A percentile compares a stretch with the other conserved stretches of the same genome.
Evolutionary conservation across 1,140 invertebrate species (phyloP).

Genomic region (Capitella teleta): DNA sequence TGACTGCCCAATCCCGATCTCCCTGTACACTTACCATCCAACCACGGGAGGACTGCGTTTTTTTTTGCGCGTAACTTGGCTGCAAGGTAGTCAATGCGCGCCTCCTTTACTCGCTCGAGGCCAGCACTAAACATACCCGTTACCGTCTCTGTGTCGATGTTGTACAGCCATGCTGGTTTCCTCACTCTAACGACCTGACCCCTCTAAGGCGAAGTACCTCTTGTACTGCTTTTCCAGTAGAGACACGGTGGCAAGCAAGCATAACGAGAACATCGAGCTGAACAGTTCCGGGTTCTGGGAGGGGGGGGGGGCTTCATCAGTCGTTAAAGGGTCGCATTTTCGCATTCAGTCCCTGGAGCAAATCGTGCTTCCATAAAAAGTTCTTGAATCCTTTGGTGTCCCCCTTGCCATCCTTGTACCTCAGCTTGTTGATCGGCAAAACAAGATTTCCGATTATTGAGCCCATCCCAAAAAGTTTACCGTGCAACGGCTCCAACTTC

Average conservation of each 20-base stretch:
- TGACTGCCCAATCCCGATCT: no score
- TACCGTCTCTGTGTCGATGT: background rate
- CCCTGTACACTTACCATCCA: no score
- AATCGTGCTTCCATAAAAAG: background rate
- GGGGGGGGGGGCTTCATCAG: background rate
- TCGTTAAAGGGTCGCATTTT: background rate
- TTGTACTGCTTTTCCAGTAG: background rate
- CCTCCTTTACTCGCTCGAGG: no score
- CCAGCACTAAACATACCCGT: background rate
- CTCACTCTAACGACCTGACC: background rate
- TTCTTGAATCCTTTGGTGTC: slow-evolving; percentile 6
- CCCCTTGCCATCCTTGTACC: slow-evolving; percentile 10
- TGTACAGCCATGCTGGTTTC: background rate
- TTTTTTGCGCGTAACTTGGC: no score
- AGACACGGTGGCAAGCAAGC: background rate
- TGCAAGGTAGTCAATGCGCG: no score
- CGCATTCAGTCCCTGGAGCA: background rate
- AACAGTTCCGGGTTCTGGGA: background rate
- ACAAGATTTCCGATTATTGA: background rate
- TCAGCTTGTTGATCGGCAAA: slow-evolving; percentile 3
- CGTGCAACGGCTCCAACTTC: background rate
- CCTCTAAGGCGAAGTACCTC: background rate
- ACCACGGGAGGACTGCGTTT: no score
- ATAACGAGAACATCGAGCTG: background rate
- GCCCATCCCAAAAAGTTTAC: slow-evolving; percentile 5